Evolutionary conservation across 2,113 vertebrate species (phyloP), one percentile per base, ranked within the genome.

Genomic region (Himantopus leucocephalus): DNA sequence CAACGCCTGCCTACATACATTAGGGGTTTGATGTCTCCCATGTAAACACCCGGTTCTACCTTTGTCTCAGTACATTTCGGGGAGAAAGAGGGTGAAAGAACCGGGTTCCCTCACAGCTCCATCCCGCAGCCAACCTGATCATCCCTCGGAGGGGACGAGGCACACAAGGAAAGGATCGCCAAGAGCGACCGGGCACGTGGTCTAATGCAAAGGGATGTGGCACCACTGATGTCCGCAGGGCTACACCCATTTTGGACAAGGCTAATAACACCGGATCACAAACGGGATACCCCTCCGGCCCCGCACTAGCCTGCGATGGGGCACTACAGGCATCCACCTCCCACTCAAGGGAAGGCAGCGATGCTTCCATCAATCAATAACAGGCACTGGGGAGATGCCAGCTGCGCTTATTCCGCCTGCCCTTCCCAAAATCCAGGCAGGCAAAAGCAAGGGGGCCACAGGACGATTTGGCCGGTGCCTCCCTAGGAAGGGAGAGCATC

Each of bases 221-320:
- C 64, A 41, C 30, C n/a, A 5, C 29, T 9, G 19, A 32, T 7
- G 5, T 27, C 58, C 26, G 1, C 0, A 2, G 37, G 59, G 63
- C 41, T 73, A 74, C 37, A 30, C 18, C 32, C 47, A 7, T 67
- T 80, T 52, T 12, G n/a, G 82, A 62, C 20, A 45, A 29, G 63
- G 50, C 19, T 52, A 55, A 5, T 9, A 72, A 78, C 52, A 35
- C 4, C 23, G 2, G 13, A 21, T 50, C n/a, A 79, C 43, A 39
- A 24, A 78, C 8, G 4, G 5, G 73, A 64, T 5, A n/a, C 20
- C 14, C 24, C 37, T 62, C 34, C 1, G 1, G 41, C 64, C 73
- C 89, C 76, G 53, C 58, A 48, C 41, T 6, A 30, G 62, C 22
- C 75, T 24, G 41, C 9, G 27, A 24, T 10, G 35, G 0, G 0